Base-by-base conservation (phyloP, 2,113 vertebrate species). In the Chamaetylas fuelleborni region DNA sequence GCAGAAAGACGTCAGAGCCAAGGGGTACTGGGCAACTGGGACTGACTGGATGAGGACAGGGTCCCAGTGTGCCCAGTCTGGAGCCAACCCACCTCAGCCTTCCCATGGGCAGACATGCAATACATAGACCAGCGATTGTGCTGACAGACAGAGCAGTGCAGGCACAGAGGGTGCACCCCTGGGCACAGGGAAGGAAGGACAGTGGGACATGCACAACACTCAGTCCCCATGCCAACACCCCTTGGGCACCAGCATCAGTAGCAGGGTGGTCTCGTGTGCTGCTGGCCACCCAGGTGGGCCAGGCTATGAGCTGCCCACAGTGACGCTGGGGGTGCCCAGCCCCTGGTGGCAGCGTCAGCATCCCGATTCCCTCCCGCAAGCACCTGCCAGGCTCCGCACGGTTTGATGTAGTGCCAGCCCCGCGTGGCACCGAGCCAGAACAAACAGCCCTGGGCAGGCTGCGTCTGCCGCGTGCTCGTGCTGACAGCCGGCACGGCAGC, bases 381-480 rank as follows among this genome's bases (percentile, higher is more conserved):
- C 89, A 95, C 96, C 95, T 95, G 95, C 78, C 94, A 91, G 91
- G 73, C 91, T 91, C 81, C 0, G 11, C 84, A 71, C 19, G 26
- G 81, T 87, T 96, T 95, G 96, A 93, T 92, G 90, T 93, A 95
- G 94, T 91, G 93, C 96, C 95, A 97, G 84, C 91, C 94, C 84
- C 2, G 4, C 9, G 7, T 95, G 96, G 96, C 95, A 94, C 91
- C 0, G 40, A 89, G 95, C 95, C 96, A 95, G 96, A 97, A 92
- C 93, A 97, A 96, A 96, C 96, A 95, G 91, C 96, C 93, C 94
- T 95, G 95, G 95, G 96, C 94, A 87, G 95, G 93, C 95, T 93
- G 94, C 24, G 95, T 95, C 95, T 96, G 94, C 89, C 87, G 73
- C 48, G 48, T 60, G 87, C 90, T 90, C 36, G 4, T 5, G n/a